Conservation (phyloP, 2,797 vertebrate genomes). For the Erpetoichthys calabaricus region DNA sequence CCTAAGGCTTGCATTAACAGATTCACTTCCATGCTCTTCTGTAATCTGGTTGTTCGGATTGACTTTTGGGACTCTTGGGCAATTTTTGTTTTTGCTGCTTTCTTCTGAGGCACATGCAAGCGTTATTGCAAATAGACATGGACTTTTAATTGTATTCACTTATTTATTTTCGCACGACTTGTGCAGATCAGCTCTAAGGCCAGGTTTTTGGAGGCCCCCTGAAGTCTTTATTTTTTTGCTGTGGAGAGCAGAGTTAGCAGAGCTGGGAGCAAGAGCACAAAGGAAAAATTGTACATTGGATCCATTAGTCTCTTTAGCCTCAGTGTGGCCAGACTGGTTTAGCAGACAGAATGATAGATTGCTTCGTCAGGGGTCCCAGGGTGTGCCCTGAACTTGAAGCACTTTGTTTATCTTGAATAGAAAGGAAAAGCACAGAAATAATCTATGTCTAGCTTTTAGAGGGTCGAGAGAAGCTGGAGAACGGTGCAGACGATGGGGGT, state of each 20-base stretch:
- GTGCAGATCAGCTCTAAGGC: too few relatives aligned
- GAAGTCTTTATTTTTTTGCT: too few relatives aligned
- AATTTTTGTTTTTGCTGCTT: too few relatives aligned
- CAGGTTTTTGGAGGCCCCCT: too few relatives aligned
- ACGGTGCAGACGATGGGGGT: slow-evolving; percentile 33
- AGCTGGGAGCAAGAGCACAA: slow-evolving; percentile 52
- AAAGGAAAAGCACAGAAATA: slow-evolving; percentile 73
- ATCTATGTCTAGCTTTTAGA: slow-evolving; percentile 73
- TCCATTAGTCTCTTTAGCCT: slow-evolving; percentile 49
- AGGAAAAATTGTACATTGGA: slow-evolving; percentile 62
- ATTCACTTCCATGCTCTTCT: too few relatives aligned
- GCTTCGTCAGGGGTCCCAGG: slow-evolving; percentile 85
- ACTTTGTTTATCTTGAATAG: slow-evolving; percentile 93
- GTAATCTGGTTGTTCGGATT: too few relatives aligned
- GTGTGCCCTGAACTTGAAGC: slow-evolving; percentile 99
- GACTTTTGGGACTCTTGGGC: too few relatives aligned
- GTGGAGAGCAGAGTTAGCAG: slow-evolving; percentile 54
- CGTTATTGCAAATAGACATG: too few relatives aligned
- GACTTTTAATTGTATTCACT: too few relatives aligned
- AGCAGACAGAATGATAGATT: slow-evolving; percentile 73
- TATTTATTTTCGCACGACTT: too few relatives aligned
- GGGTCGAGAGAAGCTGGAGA: slow-evolving; percentile 49
- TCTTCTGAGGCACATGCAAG: too few relatives aligned
- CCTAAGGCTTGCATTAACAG: too few relatives aligned
- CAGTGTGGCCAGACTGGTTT: slow-evolving; percentile 68